A percentile compares a stretch with the other conserved stretches of the same genome.
Evolutionary conservation across 2,113 vertebrate species (phyloP).

Genomic region (Eleginops maclovinus): DNA sequence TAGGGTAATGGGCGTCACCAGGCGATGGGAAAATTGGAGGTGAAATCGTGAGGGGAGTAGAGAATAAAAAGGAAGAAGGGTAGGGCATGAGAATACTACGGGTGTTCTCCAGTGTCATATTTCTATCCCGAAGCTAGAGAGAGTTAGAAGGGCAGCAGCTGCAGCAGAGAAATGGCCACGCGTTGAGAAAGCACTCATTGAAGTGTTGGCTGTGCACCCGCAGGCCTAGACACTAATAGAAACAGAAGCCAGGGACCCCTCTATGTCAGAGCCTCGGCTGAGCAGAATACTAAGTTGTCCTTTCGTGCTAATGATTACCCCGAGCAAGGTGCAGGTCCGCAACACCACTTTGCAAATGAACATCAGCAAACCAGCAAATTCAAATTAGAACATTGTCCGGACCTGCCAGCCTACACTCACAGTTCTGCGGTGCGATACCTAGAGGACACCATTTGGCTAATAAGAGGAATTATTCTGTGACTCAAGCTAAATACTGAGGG

Average conservation of each 20-base stretch:
- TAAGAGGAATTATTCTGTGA: conserved; percentile 33
- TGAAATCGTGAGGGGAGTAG: conserved; percentile 63
- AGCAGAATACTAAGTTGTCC: conserved; percentile 71
- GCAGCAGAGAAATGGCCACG: conserved; percentile 62
- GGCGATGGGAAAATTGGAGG: conserved; percentile 73
- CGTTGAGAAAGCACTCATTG: conserved; percentile 62
- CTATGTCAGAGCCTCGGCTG: conserved; percentile 62
- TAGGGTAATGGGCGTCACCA: conserved; percentile 66
- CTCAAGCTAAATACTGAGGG: conserved; percentile 24
- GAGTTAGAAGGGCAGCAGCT: conserved; percentile 70
- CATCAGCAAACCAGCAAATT: conserved; percentile 67
- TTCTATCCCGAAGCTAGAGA: conserved; percentile 65
- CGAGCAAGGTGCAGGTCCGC: conserved; percentile 66
- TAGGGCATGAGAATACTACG: conserved; percentile 53
- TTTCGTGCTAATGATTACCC: conserved; percentile 77
- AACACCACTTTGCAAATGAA: conserved; percentile 71
- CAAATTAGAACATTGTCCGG: conserved; percentile 65
- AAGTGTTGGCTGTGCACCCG: conserved; percentile 70
- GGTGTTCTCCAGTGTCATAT: conserved; percentile 67
- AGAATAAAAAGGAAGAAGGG: conserved; percentile 46
- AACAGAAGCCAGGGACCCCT: conserved; percentile 73
- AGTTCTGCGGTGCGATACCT: conserved; percentile 27
- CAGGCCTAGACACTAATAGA: conserved; percentile 74
- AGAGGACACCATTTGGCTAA: conserved; percentile 59
- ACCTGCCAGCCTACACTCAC: conserved; percentile 28